Percentiles rank a stretch among this genome's conserved stretches.
Conservation (phyloP, 1,140 invertebrate species). For the Nymphalis io region DNA sequence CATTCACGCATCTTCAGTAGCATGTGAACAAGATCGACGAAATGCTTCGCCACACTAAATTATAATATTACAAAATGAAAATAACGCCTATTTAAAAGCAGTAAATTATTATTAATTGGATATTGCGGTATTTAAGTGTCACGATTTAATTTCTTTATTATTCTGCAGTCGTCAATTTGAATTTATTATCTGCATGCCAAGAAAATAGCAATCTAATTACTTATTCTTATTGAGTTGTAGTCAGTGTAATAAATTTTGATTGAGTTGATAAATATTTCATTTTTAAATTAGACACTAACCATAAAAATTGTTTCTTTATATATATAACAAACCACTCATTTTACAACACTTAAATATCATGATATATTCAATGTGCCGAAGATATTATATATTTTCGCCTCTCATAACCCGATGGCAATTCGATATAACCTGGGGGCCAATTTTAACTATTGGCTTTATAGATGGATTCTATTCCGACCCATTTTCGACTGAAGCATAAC, state of each 20-base stretch:
- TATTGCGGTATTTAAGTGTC: neutral
- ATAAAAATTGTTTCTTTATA: too few species aligned
- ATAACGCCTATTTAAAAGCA: neutral
- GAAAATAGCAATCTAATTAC: neutral
- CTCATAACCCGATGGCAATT: too few species aligned
- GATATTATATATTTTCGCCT: too few species aligned
- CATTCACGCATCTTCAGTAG: neutral
- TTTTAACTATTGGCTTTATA: too few species aligned
- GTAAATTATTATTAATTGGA: conserved; percentile 4
- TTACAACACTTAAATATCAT: too few species aligned
- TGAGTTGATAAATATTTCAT: too few species aligned
- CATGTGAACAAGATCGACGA: neutral
- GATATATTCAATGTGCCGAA: too few species aligned
- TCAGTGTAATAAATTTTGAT: neutral
- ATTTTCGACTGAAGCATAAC: too few species aligned
- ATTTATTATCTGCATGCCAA: conserved; percentile 1
- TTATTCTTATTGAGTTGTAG: neutral
- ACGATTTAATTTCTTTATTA: conserved; percentile 8
- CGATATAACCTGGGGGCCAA: too few species aligned
- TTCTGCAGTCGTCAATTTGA: neutral
- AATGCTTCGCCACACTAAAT: neutral
- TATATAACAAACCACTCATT: too few species aligned
- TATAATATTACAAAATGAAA: neutral
- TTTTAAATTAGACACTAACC: too few species aligned
- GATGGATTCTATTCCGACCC: too few species aligned